A percentile compares a stretch with the other conserved stretches of the same genome.
Evolutionary conservation across 2,888 invertebrate species (phyloP).

Genomic region (Drosophila limbata): DNA sequence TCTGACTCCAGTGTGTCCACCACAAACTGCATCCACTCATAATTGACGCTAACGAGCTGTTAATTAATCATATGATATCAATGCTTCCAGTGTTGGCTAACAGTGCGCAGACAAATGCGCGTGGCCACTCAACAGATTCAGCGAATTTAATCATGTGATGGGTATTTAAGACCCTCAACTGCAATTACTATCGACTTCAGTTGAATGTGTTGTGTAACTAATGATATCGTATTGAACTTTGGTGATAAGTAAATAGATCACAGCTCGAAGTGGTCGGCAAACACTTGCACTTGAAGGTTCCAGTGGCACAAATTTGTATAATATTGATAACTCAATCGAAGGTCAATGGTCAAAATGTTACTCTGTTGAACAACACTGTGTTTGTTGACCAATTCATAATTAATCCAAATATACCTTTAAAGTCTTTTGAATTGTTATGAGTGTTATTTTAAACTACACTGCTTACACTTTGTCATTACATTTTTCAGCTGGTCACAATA

Average conservation of each 20-base stretch:
- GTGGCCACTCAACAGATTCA: slow-evolving; percentile 5
- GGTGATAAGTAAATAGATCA: slow-evolving; percentile 26
- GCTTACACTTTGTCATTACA: too few relatives aligned
- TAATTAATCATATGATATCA: slow-evolving; percentile 68
- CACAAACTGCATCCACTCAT: slow-evolving; percentile 9
- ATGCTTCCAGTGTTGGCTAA: slow-evolving; percentile 27
- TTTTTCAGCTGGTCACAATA: too few relatives aligned
- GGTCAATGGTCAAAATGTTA: neutral
- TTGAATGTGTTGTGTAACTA: slow-evolving; percentile 23
- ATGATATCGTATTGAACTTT: slow-evolving; percentile 30
- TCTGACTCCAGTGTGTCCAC: slow-evolving; percentile 11
- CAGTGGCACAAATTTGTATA: neutral
- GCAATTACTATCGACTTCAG: slow-evolving; percentile 30
- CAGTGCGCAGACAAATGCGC: neutral
- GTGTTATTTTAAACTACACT: too few relatives aligned
- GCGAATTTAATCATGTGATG: slow-evolving; percentile 41
- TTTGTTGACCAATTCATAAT: neutral
- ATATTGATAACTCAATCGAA: slow-evolving; percentile 12
- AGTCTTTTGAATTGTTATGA: too few relatives aligned
- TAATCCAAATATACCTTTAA: too few relatives aligned
- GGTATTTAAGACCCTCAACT: slow-evolving; percentile 19
- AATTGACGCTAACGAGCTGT: slow-evolving; percentile 29
- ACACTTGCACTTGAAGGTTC: slow-evolving; percentile 16
- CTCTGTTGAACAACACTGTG: neutral
- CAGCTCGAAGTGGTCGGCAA: slow-evolving; percentile 41